phyloP scores from a whole-genome alignment of 2,113 vertebrate species.

The Castor canadensis region DNA sequence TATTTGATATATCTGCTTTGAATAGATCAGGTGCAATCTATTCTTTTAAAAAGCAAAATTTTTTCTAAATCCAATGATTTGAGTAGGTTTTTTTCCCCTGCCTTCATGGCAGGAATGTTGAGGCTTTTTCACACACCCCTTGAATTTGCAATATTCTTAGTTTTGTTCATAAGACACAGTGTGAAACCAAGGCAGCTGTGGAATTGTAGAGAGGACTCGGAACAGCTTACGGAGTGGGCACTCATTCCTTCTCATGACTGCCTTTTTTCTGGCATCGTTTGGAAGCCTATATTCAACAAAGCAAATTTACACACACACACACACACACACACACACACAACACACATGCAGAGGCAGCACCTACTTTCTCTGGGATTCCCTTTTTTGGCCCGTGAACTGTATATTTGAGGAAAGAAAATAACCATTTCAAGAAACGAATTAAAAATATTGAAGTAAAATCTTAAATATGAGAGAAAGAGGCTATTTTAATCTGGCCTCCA shows the following conservation, averaged over 20 bases:
- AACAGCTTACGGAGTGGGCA: fast-evolving
- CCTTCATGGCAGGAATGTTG: not conserved
- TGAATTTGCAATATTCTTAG: slow-evolving; percentile 21
- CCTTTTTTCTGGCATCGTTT: not conserved
- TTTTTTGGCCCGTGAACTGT: not conserved
- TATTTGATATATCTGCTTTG: not conserved
- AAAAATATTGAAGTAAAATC: slow-evolving; percentile 28
- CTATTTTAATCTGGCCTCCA: not conserved
- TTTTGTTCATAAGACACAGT: slow-evolving; percentile 4
- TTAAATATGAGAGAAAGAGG: not conserved
- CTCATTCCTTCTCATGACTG: not conserved
- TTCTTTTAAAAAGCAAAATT: not conserved
- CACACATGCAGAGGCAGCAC: not conserved
- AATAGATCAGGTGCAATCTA: slow-evolving; percentile 10
- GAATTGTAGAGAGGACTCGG: not conserved
- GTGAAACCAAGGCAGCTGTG: not conserved
- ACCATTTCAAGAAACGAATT: not conserved
- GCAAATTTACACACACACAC: not conserved
- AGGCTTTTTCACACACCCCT: not conserved
- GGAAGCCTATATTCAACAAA: not conserved
- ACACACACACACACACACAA: not conserved
- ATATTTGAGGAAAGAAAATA: not conserved
- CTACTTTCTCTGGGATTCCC: not conserved
- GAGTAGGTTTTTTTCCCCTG: not conserved
- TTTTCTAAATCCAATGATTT: not conserved